Evolutionary conservation across 2,797 vertebrate species (phyloP).

Genomic region (Oreortyx pictus): DNA sequence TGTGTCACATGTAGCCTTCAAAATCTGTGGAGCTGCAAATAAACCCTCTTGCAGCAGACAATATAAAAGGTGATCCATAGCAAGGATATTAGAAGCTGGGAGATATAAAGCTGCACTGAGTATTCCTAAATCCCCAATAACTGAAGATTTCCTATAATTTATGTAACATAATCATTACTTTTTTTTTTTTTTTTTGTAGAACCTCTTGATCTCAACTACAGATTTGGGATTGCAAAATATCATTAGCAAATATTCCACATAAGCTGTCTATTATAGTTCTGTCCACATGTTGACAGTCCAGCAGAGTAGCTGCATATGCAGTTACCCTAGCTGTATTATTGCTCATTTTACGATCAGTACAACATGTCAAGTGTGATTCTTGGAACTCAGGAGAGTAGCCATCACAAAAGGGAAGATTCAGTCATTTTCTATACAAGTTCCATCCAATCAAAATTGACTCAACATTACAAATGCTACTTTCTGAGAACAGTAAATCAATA

Average conservation of each 20-base stretch:
- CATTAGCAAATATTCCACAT: neutral
- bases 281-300: neutral
- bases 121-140: neutral
- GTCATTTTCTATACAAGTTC: neutral
- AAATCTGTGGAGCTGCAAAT: neutral
- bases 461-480: neutral
- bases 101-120: neutral
- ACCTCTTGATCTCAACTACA: neutral
- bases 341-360: fast-evolving
- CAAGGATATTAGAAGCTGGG: neutral
- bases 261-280: neutral
- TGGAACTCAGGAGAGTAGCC: neutral
- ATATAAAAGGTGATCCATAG: neutral
- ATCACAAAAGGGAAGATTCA: neutral
- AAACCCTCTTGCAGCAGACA: neutral
- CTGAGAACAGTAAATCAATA: neutral
- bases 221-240: neutral
- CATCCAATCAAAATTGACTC: neutral
- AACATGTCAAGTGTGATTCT: neutral
- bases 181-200: neutral
- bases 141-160: neutral
- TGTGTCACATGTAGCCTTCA: neutral
- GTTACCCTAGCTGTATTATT: neutral
- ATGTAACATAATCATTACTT: neutral
- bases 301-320: neutral